phyloP scores from a whole-genome alignment of 2,888 invertebrate genomes.

The Scaptomyza reducta region DNA sequence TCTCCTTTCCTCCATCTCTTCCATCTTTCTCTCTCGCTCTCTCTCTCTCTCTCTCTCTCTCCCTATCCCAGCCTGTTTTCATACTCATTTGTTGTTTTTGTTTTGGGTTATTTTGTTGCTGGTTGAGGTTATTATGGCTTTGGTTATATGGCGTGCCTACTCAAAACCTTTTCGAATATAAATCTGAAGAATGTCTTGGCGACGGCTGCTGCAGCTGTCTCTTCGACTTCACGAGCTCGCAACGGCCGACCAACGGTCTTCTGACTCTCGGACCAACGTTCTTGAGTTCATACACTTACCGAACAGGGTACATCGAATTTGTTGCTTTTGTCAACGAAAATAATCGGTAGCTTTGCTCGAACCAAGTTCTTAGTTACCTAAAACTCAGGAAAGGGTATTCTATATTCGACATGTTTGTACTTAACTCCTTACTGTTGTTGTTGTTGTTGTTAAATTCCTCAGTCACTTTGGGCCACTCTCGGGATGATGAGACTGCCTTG shows the following conservation, averaged over 20 bases:
- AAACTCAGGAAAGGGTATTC: slow-evolving; percentile 5
- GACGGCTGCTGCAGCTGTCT: slow-evolving; percentile 42
- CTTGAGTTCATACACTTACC: slow-evolving; percentile 9
- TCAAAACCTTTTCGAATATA: slow-evolving; percentile 72
- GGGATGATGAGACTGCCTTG: slow-evolving; percentile 63
- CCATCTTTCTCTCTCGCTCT: slow-evolving; percentile 20
- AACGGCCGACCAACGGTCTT: slow-evolving; percentile 15
- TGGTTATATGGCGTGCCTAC: slow-evolving; percentile 62
- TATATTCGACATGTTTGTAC: neutral
- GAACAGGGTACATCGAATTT: neutral
- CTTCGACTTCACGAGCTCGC: neutral
- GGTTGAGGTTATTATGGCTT: slow-evolving; percentile 55
- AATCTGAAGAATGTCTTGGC: slow-evolving; percentile 76
- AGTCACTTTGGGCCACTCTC: slow-evolving; percentile 30
- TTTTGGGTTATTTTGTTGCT: slow-evolving; percentile 68
- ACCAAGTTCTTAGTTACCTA: no score
- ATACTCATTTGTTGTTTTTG: slow-evolving; percentile 46
- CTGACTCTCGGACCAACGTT: slow-evolving; percentile 14
- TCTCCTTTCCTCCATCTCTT: slow-evolving; percentile 22
- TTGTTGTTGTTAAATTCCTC: slow-evolving; percentile 64
- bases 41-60: slow-evolving; percentile 20
- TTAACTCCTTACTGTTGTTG: slow-evolving; percentile 18
- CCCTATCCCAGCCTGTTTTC: slow-evolving; percentile 46
- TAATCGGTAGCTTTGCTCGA: neutral
- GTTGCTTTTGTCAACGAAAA: neutral